Conservation (phyloP, 2,113 vertebrate genomes). For the Malurus cyaneus region DNA sequence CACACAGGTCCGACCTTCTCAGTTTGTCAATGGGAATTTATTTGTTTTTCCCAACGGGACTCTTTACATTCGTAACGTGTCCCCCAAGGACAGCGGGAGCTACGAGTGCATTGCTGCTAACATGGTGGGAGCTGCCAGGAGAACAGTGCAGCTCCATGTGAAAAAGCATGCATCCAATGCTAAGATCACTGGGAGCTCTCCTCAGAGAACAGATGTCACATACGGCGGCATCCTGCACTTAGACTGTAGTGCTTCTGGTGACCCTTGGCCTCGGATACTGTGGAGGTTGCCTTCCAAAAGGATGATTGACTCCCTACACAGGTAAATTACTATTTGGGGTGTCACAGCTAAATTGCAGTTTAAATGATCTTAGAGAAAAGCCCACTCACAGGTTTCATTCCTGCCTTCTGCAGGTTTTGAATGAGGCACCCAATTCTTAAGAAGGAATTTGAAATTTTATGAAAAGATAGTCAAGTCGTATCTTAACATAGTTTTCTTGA, state of each 20-base stretch:
- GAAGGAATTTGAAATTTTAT: background rate
- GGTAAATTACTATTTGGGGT: slow-evolving; percentile 68
- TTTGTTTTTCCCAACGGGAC: slow-evolving; percentile 91
- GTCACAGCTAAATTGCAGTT: background rate
- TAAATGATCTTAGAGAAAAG: background rate
- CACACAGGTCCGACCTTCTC: slow-evolving; percentile 77
- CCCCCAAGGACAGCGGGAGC: slow-evolving; percentile 73
- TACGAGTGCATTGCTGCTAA: slow-evolving; percentile 87
- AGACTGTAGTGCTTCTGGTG: slow-evolving; percentile 84
- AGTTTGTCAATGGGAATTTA: slow-evolving; percentile 77
- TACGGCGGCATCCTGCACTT: slow-evolving; percentile 82
- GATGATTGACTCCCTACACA: slow-evolving; percentile 85
- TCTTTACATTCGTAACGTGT: slow-evolving; percentile 76
- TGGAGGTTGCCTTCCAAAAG: slow-evolving; percentile 91
- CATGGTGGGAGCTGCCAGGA: slow-evolving; percentile 75
- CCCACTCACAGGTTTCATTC: background rate
- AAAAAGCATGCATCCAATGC: slow-evolving; percentile 72
- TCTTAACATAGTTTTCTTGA: background rate
- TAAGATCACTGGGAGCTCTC: slow-evolving; percentile 80
- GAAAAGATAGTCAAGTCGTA: background rate
- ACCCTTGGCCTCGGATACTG: slow-evolving; percentile 86
- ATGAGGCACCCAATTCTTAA: background rate
- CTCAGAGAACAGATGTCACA: slow-evolving; percentile 78
- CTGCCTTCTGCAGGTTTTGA: background rate
- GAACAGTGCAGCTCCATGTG: slow-evolving; percentile 74